Percentiles rank a stretch among this genome's conserved stretches.
phyloP scores from a whole-genome alignment of 2,113 vertebrate genomes.

The Herpetotheres cachinnans region DNA sequence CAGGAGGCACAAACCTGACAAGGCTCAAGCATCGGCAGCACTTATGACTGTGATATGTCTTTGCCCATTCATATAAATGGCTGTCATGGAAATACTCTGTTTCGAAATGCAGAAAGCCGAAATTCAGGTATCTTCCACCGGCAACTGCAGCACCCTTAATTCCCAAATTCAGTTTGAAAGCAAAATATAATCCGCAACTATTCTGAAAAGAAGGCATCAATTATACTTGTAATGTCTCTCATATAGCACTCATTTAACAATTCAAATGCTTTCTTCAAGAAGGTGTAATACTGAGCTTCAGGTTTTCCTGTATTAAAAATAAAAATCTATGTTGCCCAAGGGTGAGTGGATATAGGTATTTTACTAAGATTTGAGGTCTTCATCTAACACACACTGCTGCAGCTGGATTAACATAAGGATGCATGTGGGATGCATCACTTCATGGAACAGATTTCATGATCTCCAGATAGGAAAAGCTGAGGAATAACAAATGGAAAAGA shows the following conservation, averaged over 20 bases:
- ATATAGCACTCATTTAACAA: neutral
- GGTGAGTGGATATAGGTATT: neutral
- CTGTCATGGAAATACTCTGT: neutral
- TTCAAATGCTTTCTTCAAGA: neutral
- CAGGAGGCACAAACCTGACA: slow-evolving; percentile 17
- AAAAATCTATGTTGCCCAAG: neutral
- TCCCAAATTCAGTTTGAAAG: neutral
- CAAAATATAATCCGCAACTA: neutral
- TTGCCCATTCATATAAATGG: slow-evolving; percentile 18
- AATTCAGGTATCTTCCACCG: neutral
- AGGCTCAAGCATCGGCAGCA: neutral
- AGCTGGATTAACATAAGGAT: neutral
- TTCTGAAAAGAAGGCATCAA: neutral
- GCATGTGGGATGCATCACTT: neutral
- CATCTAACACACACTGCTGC: neutral
- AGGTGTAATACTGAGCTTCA: neutral
- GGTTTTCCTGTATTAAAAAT: neutral
- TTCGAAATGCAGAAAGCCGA: neutral
- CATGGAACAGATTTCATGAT: neutral
- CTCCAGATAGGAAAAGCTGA: neutral
- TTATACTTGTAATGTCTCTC: neutral
- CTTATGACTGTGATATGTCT: neutral
- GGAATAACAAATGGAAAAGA: neutral
- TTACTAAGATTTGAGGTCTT: neutral
- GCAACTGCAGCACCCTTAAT: neutral